Percentiles rank a stretch among this genome's conserved stretches.
Evolutionary conservation across 2,113 vertebrate species (phyloP).

Genomic region (Rallus limicola): DNA sequence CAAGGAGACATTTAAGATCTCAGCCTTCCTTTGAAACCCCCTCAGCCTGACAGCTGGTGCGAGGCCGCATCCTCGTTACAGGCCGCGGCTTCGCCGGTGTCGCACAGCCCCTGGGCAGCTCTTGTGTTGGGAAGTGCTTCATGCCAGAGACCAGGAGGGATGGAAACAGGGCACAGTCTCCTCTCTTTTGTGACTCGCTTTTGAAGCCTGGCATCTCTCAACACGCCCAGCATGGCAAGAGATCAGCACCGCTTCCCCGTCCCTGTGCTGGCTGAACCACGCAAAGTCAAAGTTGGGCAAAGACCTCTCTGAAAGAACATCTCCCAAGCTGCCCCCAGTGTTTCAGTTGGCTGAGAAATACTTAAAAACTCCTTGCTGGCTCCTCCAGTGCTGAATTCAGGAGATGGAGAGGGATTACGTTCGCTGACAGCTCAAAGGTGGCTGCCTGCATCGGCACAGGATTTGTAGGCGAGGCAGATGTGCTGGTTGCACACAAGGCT

Average conservation of each 20-base stretch:
- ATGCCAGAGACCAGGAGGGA: neutral
- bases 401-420: neutral
- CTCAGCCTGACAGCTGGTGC: neutral
- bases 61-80: neutral
- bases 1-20: neutral
- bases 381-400: neutral
- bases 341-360: neutral
- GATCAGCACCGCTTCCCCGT: neutral
- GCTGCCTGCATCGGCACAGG: neutral
- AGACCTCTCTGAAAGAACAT: neutral
- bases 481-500: neutral
- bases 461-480: constrained; percentile 22
- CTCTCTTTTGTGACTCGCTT: neutral
- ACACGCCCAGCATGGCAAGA: neutral
- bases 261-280: rapidly evolving
- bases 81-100: neutral
- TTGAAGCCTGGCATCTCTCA: neutral
- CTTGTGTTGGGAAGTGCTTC: neutral
- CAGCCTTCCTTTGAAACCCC: neutral
- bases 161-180: neutral
- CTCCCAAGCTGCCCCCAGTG: rapidly evolving
- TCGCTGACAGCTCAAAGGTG: neutral
- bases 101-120: neutral
- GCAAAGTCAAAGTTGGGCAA: neutral
- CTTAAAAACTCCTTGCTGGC: neutral